These are phyloP conservation scores for Cossypha caffra DNA, from an alignment of 2,797 vertebrate genomes.

Conservation along the genomic window DNA sequence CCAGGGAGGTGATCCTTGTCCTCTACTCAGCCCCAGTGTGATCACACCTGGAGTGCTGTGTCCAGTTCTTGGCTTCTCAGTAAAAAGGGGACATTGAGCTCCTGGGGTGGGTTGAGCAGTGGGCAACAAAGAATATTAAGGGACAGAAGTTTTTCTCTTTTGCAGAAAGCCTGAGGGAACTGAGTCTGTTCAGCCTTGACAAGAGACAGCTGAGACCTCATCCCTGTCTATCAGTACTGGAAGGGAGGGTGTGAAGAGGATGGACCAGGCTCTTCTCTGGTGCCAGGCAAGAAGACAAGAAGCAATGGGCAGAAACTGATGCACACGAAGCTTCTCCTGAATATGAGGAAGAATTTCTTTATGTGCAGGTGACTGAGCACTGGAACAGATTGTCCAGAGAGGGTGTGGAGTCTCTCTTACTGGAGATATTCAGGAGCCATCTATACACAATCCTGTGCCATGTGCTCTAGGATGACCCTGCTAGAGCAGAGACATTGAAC, in stretches of 20 bases:
- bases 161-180: not conserved
- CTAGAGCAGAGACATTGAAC: not conserved
- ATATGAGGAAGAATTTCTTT: not conserved
- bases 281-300: not conserved
- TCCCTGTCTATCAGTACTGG: not conserved
- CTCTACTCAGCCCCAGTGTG: not conserved
- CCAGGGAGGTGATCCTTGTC: rapidly evolving
- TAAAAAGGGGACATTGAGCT: not conserved
- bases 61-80: not conserved
- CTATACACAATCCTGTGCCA: not conserved
- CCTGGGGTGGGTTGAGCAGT: not conserved
- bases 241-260: not conserved
- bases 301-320: rapidly evolving
- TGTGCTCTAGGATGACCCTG: not conserved
- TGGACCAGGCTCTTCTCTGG: not conserved
- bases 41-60: not conserved
- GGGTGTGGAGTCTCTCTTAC: not conserved
- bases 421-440: not conserved
- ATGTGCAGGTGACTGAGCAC: not conserved
- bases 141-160: not conserved
- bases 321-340: not conserved
- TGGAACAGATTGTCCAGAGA: not conserved
- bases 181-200: not conserved
- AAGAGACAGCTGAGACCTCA: not conserved
- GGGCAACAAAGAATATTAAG: not conserved